Conservation (phyloP, 2,113 vertebrate genomes). For the Chaetura pelagica region DNA sequence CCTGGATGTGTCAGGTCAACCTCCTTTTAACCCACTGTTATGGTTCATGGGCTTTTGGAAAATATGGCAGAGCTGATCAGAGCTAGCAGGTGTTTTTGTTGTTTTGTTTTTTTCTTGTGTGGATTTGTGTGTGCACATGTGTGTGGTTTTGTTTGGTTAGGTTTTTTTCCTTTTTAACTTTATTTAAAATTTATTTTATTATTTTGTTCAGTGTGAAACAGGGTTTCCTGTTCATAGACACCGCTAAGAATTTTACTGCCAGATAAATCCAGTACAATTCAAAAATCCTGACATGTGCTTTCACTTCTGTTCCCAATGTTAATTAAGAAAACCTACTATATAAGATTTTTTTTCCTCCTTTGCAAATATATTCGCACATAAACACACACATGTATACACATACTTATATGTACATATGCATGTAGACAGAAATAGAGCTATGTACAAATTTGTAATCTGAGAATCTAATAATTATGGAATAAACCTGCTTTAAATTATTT, state of each 20-base stretch:
- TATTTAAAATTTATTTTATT: background rate
- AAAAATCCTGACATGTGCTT: background rate
- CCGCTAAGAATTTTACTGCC: background rate
- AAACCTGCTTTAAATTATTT: background rate
- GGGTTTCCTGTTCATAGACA: background rate
- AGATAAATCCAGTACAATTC: background rate
- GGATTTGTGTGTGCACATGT: too few relatives aligned
- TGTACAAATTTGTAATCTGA: background rate
- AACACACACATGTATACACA: fast-evolving
- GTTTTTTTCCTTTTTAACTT: too few relatives aligned
- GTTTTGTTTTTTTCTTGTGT: background rate
- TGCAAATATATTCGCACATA: background rate
- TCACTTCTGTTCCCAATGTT: background rate
- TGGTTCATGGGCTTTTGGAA: slow-evolving; percentile 83
- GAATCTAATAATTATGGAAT: background rate
- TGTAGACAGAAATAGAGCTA: background rate
- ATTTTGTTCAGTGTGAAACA: background rate
- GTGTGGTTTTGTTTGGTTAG: too few relatives aligned
- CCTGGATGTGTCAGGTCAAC: slow-evolving; percentile 83
- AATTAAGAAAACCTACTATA: background rate
- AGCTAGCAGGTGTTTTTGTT: background rate
- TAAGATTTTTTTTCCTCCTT: background rate
- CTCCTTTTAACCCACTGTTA: slow-evolving; percentile 86
- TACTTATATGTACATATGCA: fast-evolving
- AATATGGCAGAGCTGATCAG: slow-evolving; percentile 82